phyloP scores from a whole-genome alignment of 2,888 invertebrate species.

The Galerucella calmariensis region DNA sequence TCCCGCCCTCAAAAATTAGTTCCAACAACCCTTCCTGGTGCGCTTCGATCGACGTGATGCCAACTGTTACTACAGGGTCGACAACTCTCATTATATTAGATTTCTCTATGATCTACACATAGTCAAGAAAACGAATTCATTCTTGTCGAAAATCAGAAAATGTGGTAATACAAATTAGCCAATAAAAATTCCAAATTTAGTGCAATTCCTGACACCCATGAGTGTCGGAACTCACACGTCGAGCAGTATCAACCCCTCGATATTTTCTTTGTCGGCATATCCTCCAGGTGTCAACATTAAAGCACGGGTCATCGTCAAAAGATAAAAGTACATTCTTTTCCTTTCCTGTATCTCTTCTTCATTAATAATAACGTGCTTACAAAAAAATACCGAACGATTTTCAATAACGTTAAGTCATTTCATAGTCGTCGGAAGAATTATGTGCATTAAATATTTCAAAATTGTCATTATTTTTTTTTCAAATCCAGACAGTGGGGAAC shows the following conservation, averaged over 20 bases:
- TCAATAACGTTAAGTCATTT: constrained; percentile 19
- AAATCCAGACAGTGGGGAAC: too few relatives aligned
- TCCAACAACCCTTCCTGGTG: too few relatives aligned
- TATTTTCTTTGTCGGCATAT: constrained; percentile 49
- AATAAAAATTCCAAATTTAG: constrained; percentile 24
- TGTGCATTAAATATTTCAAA: not conserved
- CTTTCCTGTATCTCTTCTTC: constrained; percentile 21
- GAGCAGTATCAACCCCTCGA: constrained; percentile 44
- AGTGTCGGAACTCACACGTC: constrained; percentile 46
- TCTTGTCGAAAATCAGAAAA: not conserved
- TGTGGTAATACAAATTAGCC: not conserved
- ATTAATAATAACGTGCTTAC: constrained; percentile 29
- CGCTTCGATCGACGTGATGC: too few relatives aligned
- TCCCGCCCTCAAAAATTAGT: too few relatives aligned
- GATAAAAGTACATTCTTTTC: constrained; percentile 28
- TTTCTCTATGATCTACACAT: too few relatives aligned
- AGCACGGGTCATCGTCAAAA: constrained; percentile 48
- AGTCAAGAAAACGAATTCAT: not conserved
- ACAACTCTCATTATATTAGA: too few relatives aligned
- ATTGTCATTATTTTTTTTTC: too few relatives aligned
- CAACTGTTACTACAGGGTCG: too few relatives aligned
- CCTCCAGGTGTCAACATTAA: constrained; percentile 53
- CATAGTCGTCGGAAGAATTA: not conserved
- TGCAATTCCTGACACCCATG: constrained; percentile 36
- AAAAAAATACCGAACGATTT: constrained; percentile 14